Evolutionary conservation across 2,888 invertebrate species (phyloP), one percentile per base, ranked within the genome.

Genomic region (Archips xylosteana): DNA sequence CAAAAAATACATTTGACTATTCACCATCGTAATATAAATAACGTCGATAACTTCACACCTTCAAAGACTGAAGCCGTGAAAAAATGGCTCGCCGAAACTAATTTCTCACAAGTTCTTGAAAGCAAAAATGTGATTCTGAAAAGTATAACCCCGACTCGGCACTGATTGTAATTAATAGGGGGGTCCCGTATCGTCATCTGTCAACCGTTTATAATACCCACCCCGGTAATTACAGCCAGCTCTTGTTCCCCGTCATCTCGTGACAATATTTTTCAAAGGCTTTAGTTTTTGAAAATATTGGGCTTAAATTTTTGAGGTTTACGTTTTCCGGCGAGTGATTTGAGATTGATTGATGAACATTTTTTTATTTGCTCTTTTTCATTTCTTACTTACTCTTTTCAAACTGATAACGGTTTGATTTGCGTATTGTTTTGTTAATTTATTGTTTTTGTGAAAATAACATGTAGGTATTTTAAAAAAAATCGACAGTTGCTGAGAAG

Each of bases 161-260:
- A 76, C 78, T 82, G 81, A 85, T 85, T 85, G 82, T 85, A 83
- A 87, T 85, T 83, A 83, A 87, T 87, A 81, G 84, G 80, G 78
- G 54, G 80, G 77, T 63, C 72, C 75, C 76, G 77, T 59, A 74
- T 76, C 76, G 75, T 80, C 84, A 86, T 87, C 82, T 83, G 84
- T 86, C 86, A 85, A 83, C 79, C 83, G 82, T 81, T 87, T 83
- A 80, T 80, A 79, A 78, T 84, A 82, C 79, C 79, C 72, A 75
- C 78, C 75, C 49, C 23, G 75, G 80, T 83, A 84, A 85, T 85
- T 83, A 84, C 77, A 77, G 79, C 76, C 76, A 79, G 79, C 59
- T 78, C 76, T 75, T 75, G 77, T 79, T 77, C 80, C 80, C 78
- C 75, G 66, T 66, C 77, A 75, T 75, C 63, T 36, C n/a, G 49